Base-by-base conservation (phyloP, 2,113 vertebrate species). In the Oryctolagus cuniculus region DNA sequence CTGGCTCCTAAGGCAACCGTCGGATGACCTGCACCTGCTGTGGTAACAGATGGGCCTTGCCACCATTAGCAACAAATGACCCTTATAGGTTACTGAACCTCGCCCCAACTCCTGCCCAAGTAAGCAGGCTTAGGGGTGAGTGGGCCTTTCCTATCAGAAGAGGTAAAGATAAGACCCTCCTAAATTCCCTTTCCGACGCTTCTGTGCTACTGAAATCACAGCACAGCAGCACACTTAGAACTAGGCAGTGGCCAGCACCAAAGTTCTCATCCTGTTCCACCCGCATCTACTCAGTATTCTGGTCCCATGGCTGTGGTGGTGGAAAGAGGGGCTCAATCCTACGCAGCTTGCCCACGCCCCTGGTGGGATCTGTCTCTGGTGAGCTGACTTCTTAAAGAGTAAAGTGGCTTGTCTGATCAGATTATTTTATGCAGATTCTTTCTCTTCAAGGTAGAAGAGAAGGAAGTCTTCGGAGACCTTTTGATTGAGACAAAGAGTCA, bases 181-280 rank as follows among this genome's bases (percentile, higher is more conserved):
- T 36, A 49, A 58, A 25, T 3, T 12, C 53, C 69, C 25, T 31
- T 5, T 51, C 38, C 29, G 58, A 58, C 51, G 15, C 2, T 0
- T 55, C 16, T 6, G 0, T 22, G 5, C 78, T 12, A 51, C 91
- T 51, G 2, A 38, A 84, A 83, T 49, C 78, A 69, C 51, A 61
- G 27, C 15, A 25, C 15, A 13, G 36, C 58, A 16, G n/a, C 38
- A 5, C 3, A 5, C 13, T 16, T 38, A 19, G 36, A 61, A 67
- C 64, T 38, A 13, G 5, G 21, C 22, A 1, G 44, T 21, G 53
- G 24, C 16, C 84, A 29, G 61, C 49, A 1, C 0, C 0, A 44
- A 36, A 36, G 22, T n/a, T 21, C 31, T 31, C 0, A 0, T 2
- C 66, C 44, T 27, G 9, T 36, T 24, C 72, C 19, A 4, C 29